Percentiles rank a stretch among this genome's conserved stretches.
These are phyloP conservation scores for Burhinus oedicnemus DNA, from an alignment of 2,113 vertebrate species.

Conservation along the genomic window DNA sequence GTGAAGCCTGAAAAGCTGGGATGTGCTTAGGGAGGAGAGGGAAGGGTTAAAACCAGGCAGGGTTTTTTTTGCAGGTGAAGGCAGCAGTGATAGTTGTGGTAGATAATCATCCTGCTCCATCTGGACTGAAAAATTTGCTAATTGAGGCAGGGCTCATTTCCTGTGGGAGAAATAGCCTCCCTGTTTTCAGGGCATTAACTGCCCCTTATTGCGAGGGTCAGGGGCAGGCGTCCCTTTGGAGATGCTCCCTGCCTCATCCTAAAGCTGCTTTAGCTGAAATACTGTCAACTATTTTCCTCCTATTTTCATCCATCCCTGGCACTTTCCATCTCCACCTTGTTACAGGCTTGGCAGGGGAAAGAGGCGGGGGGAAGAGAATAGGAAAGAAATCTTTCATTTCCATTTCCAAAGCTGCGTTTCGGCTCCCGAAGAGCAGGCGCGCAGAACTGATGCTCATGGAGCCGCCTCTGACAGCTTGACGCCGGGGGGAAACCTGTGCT, in stretches of 20 bases:
- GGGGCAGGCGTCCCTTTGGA: not conserved
- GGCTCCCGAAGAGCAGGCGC: not conserved
- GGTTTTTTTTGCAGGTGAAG: not conserved
- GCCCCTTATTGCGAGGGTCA: not conserved
- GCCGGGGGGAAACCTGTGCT: slow-evolving; percentile 54
- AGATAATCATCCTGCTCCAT: not conserved
- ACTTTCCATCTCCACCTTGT: not conserved
- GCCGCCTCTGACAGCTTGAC: slow-evolving; percentile 49
- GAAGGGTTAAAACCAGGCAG: not conserved
- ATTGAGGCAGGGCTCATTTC: not conserved
- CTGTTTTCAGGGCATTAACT: not conserved
- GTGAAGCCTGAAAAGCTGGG: not conserved
- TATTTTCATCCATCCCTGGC: not conserved
- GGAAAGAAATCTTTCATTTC: slow-evolving; percentile 21
- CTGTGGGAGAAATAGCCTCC: not conserved
- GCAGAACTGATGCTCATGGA: not conserved
- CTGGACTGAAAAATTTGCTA: not conserved
- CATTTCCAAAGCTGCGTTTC: not conserved
- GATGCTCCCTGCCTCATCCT: not conserved
- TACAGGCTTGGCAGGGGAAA: not conserved
- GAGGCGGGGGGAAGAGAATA: not conserved
- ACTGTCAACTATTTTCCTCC: not conserved
- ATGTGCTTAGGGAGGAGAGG: not conserved
- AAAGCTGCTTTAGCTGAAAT: not conserved
- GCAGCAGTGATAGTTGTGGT: not conserved